A percentile compares a stretch with the other conserved stretches of the same genome.
phyloP scores from a whole-genome alignment of 2,113 vertebrate genomes.

The Eidolon helvum region DNA sequence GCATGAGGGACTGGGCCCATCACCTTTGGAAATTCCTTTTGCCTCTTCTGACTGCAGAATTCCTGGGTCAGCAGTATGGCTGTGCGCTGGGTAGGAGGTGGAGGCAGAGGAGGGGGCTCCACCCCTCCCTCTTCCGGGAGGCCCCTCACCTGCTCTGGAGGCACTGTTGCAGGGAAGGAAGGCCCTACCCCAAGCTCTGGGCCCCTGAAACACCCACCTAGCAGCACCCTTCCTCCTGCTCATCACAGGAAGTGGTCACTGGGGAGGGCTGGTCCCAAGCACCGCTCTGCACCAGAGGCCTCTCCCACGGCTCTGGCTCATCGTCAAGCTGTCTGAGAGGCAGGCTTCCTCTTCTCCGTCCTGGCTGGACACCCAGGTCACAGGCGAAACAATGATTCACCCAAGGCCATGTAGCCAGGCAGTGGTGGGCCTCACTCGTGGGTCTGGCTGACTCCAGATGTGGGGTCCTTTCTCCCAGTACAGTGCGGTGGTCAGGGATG shows the following conservation, averaged over 20 bases:
- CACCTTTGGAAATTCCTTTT: not conserved
- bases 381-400: not conserved
- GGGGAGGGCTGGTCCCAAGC: too few relatives aligned
- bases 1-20: too few relatives aligned
- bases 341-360: not conserved
- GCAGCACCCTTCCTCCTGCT: not conserved
- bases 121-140: rapidly evolving
- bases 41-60: not conserved
- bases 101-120: not conserved
- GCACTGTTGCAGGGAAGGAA: not conserved
- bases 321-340: not conserved
- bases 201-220: not conserved
- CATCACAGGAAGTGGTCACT: rapidly evolving
- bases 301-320: rapidly evolving
- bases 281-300: not conserved
- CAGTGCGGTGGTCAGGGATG: not conserved
- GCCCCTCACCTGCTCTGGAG: not conserved
- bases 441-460: not conserved
- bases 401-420: not conserved
- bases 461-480: not conserved
- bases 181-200: not conserved
- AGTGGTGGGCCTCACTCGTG: rapidly evolving
- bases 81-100: not conserved
- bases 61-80: not conserved
- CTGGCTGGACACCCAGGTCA: not conserved